phyloP scores from a whole-genome alignment of 2,888 invertebrate genomes.

The Cheilosia pagana region DNA sequence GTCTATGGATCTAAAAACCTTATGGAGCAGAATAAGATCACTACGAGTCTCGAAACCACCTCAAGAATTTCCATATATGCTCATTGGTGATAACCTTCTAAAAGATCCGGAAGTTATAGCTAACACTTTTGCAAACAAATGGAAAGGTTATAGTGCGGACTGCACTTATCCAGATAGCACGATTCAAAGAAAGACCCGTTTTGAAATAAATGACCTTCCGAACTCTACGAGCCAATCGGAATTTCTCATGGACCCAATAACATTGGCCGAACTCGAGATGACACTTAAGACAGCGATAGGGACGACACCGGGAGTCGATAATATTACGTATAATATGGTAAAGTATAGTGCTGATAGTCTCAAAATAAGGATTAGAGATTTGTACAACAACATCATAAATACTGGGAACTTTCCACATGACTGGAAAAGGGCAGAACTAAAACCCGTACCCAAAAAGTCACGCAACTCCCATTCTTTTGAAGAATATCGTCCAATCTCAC shows the following conservation, averaged over 20 bases:
- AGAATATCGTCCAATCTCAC: constrained; percentile 22
- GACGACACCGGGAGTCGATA: constrained; percentile 1
- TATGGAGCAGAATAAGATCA: constrained; percentile 24
- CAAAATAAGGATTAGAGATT: constrained; percentile 9
- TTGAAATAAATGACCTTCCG: not conserved
- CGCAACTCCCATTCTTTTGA: not conserved
- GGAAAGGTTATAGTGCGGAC: constrained; percentile 24
- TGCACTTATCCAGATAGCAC: not conserved
- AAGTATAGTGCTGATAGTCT: constrained; percentile 11
- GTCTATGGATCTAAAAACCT: not conserved
- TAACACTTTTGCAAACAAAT: constrained; percentile 20
- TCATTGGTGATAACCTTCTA: not conserved
- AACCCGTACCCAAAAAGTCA: constrained; percentile 14
- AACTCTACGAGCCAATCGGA: not conserved
- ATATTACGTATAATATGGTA: constrained; percentile 19
- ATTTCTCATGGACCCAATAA: not conserved
- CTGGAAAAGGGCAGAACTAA: constrained; percentile 16
- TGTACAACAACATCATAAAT: constrained; percentile 10
- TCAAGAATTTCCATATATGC: constrained; percentile 9
- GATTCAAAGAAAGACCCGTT: not conserved
- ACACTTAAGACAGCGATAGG: constrained; percentile 1
- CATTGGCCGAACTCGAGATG: constrained; percentile 2
- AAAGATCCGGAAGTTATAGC: not conserved
- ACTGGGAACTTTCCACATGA: constrained; percentile 18
- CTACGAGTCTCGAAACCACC: constrained; percentile 4